Evolutionary conservation across 2,888 invertebrate species (phyloP), one percentile per base, ranked within the genome.

Genomic region (Cephus nigrinus): DNA sequence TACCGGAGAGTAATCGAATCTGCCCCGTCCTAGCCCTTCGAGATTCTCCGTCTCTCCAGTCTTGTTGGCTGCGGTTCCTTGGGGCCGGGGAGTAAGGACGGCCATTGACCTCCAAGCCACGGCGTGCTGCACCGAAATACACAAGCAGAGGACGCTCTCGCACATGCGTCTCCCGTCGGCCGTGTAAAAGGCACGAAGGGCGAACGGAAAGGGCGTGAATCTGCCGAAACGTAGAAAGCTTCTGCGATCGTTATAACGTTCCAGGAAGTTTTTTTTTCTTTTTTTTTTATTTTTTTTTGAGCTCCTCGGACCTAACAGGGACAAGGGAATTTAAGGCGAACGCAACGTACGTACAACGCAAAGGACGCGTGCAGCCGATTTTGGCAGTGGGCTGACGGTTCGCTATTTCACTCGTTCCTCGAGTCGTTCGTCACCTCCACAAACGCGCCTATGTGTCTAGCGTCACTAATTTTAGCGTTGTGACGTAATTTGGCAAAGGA

Each of bases 1-100:
- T 71, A 23, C 23, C 9, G 12, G 34, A 33, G 69, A 33, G 40
- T 76, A 73, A 68, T 23, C 23, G 55, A 55, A 55, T 55, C 55
- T 23, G 23, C 55, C 55, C 9, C 55, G 23, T 15, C 33, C 32
- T 30, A 9, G 31, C 71, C 31, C 33, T 74, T 68, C 69, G 72
- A 68, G 36, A 69, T 77, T 74, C 76, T 78, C 75, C 68, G 78
- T 77, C 78, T 80, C 80, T 78, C 79, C 81, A 76, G 80, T 76
- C 78, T 74, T 76, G 75, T 69, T 80, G 78, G 79, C 79, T 77
- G 75, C 15, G 35, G 76, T 81, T 80, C 80, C 89, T 89, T 89
- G 89, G 88, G 87, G 89, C 86, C 88, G 88, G 90, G 88, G 90
- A 89, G 90, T 91, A 91, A 91, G 91, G 91, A 91, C 91, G 91